Percentiles rank a stretch among this genome's conserved stretches.
Conservation (phyloP, 2,888 invertebrate species). For the Nineta flava region DNA sequence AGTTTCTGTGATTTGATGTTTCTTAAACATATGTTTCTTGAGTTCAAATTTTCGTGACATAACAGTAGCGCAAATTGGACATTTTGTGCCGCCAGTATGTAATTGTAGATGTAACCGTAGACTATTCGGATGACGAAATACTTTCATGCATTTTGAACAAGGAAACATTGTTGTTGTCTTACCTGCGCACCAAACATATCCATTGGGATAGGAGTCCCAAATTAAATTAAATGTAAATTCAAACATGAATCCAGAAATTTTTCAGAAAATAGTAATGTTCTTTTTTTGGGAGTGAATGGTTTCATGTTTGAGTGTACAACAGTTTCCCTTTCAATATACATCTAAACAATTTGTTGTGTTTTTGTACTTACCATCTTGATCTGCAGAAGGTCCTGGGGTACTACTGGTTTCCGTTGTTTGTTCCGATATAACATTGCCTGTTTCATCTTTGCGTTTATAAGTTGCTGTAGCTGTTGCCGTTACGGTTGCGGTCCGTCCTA, state of each 20-base stretch:
- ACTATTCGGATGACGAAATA: conserved; percentile 32
- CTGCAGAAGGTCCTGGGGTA: neutral
- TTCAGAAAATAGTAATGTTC: no score
- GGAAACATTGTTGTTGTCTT: conserved; percentile 11
- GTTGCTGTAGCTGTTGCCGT: no score
- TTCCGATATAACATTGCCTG: no score
- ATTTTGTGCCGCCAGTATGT: conserved; percentile 32
- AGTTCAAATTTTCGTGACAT: conserved; percentile 26
- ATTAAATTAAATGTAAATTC: no score
- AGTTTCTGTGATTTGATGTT: conserved; percentile 11
- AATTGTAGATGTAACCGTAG: conserved; percentile 33
- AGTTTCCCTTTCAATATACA: no score
- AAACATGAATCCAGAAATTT: no score
- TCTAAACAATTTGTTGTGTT: no score
- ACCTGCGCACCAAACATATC: neutral
- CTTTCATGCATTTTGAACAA: conserved; percentile 31
- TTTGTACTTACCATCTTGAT: neutral
- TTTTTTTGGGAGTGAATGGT: no score
- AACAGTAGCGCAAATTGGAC: conserved; percentile 31
- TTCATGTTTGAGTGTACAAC: no score
- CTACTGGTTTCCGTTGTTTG: neutral
- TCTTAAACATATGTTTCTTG: conserved; percentile 15
- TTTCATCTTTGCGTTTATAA: no score
- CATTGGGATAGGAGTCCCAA: no score
- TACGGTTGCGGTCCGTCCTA: no score